Percentiles rank a stretch among this genome's conserved stretches.
Evolutionary conservation across 2,888 invertebrate species (phyloP).

Genomic region (Ophraella communa): DNA sequence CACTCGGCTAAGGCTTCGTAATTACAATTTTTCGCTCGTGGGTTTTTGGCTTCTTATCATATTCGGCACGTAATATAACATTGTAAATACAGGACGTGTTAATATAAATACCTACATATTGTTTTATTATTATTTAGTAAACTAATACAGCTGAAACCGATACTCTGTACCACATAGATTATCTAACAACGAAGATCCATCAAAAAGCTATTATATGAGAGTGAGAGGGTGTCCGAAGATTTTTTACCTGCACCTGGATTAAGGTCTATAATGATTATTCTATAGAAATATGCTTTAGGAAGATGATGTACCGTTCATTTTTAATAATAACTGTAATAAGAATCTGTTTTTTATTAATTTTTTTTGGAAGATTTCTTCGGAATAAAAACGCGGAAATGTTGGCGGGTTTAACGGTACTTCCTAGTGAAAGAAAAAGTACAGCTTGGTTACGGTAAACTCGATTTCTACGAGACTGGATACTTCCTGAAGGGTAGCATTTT

Average conservation of each 20-base stretch:
- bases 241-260: slow-evolving; percentile 9
- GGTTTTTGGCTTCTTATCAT: too few relatives aligned
- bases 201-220: background rate
- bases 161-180: background rate
- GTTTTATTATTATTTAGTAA: background rate
- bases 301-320: slow-evolving; percentile 33
- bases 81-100: too few relatives aligned
- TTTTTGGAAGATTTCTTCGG: slow-evolving; percentile 1
- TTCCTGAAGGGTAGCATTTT: background rate
- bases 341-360: slow-evolving; percentile 17
- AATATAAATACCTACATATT: background rate
- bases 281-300: slow-evolving; percentile 30
- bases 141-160: background rate
- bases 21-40: too few relatives aligned
- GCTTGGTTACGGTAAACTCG: slow-evolving; percentile 30
- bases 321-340: slow-evolving; percentile 27
- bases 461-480: slow-evolving; percentile 17
- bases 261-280: slow-evolving; percentile 13
- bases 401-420: slow-evolving; percentile 17
- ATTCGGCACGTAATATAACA: too few relatives aligned
- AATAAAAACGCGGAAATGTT: slow-evolving; percentile 25
- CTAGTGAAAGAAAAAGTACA: slow-evolving; percentile 32
- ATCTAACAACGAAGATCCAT: background rate
- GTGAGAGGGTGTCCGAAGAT: background rate
- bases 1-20: too few relatives aligned